These are phyloP conservation scores for Holotrichia oblita DNA, from an alignment of 1,140 invertebrate species.

Conservation along the genomic window DNA sequence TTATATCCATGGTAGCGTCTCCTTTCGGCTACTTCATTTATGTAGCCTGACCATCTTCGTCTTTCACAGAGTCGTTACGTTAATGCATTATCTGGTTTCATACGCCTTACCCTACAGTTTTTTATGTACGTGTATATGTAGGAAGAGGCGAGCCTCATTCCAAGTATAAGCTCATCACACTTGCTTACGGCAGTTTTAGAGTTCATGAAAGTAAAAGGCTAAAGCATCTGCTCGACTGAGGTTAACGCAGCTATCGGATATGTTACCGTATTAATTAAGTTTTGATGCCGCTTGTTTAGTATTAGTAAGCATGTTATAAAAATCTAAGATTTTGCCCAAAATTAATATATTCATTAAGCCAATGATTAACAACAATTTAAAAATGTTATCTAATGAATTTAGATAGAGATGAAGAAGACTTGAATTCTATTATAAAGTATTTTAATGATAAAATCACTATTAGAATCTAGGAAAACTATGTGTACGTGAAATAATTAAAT, in stretches of 20 bases:
- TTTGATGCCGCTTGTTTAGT: neutral
- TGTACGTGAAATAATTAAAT: no score
- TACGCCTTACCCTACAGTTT: neutral
- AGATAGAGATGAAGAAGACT: no score
- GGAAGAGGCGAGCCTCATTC: neutral
- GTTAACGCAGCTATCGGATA: neutral
- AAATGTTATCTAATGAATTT: no score
- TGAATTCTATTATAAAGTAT: no score
- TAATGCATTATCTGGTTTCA: constrained; percentile 17
- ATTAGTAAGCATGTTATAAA: neutral
- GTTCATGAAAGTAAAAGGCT: constrained; percentile 33
- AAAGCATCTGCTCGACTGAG: neutral
- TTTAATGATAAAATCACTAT: no score
- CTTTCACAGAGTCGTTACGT: neutral
- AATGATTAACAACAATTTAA: no score
- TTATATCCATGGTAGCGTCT: neutral
- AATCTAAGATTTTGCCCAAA: neutral
- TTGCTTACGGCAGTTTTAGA: constrained; percentile 30
- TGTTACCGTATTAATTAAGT: neutral
- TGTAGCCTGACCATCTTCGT: neutral
- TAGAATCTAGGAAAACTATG: no score
- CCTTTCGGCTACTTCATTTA: neutral
- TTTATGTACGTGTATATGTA: neutral
- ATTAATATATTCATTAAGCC: no score
- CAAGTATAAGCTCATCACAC: neutral